Conservation (phyloP, 2,113 vertebrate species). For the Propithecus coquereli region DNA sequence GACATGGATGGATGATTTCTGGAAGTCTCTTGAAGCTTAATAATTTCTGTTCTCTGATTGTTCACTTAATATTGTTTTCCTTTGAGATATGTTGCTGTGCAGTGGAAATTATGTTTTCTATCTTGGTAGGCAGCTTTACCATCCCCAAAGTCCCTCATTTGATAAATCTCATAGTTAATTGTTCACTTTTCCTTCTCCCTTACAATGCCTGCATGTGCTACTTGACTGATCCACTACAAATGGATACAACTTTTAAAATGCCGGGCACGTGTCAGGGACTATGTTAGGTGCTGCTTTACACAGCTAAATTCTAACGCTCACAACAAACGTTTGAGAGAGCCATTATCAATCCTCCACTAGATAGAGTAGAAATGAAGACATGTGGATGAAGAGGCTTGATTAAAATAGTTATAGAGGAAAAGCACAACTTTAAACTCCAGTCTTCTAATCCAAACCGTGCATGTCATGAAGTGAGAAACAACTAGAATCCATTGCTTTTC, state of each 20-base stretch:
- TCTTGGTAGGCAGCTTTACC: not conserved
- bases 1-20: not conserved
- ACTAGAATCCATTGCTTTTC: not conserved
- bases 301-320: not conserved
- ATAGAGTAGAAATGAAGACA: not conserved
- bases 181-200: not conserved
- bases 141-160: not conserved
- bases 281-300: not conserved
- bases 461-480: not conserved
- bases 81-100: not conserved
- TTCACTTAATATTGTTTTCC: constrained; percentile 10
- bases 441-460: not conserved
- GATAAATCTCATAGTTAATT: not conserved
- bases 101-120: not conserved
- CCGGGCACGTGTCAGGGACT: not conserved
- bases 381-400: not conserved
- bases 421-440: not conserved
- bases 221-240: not conserved
- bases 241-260: not conserved
- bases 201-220: not conserved
- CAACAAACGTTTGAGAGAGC: not conserved
- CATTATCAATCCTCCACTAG: not conserved
- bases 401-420: not conserved
- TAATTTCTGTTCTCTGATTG: not conserved
- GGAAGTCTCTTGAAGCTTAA: not conserved